Base-by-base conservation (phyloP, 1,140 invertebrate species). In the Notospermus geniculatus region DNA sequence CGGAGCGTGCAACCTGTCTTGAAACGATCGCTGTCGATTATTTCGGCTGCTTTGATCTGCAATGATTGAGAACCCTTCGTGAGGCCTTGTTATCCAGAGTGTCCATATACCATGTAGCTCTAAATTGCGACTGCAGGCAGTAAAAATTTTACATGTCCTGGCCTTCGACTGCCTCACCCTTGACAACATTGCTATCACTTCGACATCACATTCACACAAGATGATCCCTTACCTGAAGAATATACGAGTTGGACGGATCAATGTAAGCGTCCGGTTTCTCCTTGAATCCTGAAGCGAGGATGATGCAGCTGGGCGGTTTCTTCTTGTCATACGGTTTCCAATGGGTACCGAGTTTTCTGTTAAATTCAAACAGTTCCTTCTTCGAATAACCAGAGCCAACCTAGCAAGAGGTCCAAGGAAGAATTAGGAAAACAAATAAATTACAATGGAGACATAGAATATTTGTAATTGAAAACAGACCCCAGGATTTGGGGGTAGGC, bases 181-280 rank as follows among this genome's bases (percentile, higher is more conserved):
- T 29, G 30, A 45, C 45, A 13, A 55, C 54, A 53, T 27, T 45
- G 57, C 54, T n/a, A n/a, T n/a, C n/a, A n/a, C n/a, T n/a, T n/a
- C n/a, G n/a, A n/a, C n/a, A n/a, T n/a, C n/a, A n/a, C n/a, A n/a
- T n/a, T n/a, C n/a, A n/a, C n/a, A n/a, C n/a, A n/a, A n/a, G n/a
- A n/a, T n/a, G 11, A 43, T 13, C 19, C 39, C 11, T 87, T 0
- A 93, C 84, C 82, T 92, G 86, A 29, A 96, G 78, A 59, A 95
- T 87, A 28, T 86, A 77, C 0, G 93, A 95, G 68, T 93, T 85
- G 68, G 88, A 79, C 0, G 94, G 93, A 59, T 88, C 78, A 46
- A 97, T 88, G 89, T 90, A 95, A 1, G 90, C 80, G 83, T 95
- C 89, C 0, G 93, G 93, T 62, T 84, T 87, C 70, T 90, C 86